Base-by-base conservation (phyloP, 2,888 invertebrate genomes). In the Sinohyriopsis cumingii region DNA sequence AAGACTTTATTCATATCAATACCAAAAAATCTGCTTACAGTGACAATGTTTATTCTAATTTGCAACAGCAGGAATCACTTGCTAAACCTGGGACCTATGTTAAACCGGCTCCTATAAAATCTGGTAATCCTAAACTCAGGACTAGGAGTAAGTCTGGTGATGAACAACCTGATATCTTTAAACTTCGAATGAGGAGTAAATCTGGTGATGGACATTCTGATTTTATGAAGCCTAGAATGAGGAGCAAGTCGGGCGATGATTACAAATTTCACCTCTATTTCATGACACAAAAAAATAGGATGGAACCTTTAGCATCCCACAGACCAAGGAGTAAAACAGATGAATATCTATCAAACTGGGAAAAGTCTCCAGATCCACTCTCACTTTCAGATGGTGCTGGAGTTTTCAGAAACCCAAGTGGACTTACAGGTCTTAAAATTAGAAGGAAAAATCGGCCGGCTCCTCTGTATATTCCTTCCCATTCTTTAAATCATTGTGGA, bases 331-430 rank as follows among this genome's bases (percentile, higher is more conserved):
- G 80, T 68, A 77, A 77, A 75, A 77, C 77, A n/a, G 75, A 77
- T 65, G 77, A 77, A 73, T 71, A 77, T 75, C 72, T 77, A 68
- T 55, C 63, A 22, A 75, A 72, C 55, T 79, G 84, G 75, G 82
- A 77, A 55, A 84, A 83, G 57, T 12, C 45, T 45, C 71, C 67
- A 18, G 80, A 84, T 22, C 68, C 80, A 33, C 73, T 86, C 19
- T 82, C 86, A 5, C 79, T 80, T 63, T 84, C 86, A 15, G 92
- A 93, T 67, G 94, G 94, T 80, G 94, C 95, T 79, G 94, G 95
- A 56, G 95, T 95, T 87, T 92, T 95, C 76, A 95, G 94, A 90
- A 95, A 95, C 82, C 93, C 95, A 81, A 95, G 95, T 77, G 82
- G 85, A 24, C 87, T 86, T 70, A 86, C 87, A 1, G 71, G 76